A percentile compares a stretch with the other conserved stretches of the same genome.
Conservation (phyloP, 2,113 vertebrate genomes). For the Dolichallabes microphthalmus region DNA sequence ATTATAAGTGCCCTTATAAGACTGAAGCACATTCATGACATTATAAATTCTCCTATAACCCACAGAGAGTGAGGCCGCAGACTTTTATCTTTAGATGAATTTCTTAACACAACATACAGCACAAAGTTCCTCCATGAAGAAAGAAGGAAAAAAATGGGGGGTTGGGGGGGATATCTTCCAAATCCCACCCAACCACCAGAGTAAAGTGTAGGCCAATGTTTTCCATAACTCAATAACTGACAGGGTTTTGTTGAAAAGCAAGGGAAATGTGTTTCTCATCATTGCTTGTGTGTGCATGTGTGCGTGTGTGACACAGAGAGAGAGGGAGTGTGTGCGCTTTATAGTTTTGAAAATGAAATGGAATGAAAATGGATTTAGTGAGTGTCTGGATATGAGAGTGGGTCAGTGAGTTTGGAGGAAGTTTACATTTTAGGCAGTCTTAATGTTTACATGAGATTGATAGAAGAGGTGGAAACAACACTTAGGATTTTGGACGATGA, state of each 20-base stretch:
- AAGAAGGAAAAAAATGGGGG: slow-evolving; percentile 41
- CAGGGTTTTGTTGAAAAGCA: slow-evolving; percentile 58
- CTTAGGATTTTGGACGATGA: slow-evolving; percentile 52
- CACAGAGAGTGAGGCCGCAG: slow-evolving; percentile 41
- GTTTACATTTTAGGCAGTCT: slow-evolving; percentile 65
- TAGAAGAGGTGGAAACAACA: slow-evolving; percentile 54
- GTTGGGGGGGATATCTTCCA: slow-evolving; percentile 42
- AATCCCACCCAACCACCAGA: slow-evolving; percentile 66
- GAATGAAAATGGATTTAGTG: slow-evolving; percentile 50
- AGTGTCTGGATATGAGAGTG: slow-evolving; percentile 48
- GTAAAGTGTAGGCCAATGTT: slow-evolving; percentile 55
- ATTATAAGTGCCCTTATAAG: slow-evolving; percentile 63
- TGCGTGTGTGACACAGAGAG: slow-evolving; percentile 10
- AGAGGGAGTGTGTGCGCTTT: slow-evolving; percentile 34
- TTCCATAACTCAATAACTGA: slow-evolving; percentile 58
- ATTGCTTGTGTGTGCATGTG: slow-evolving; percentile 43
- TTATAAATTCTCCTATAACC: slow-evolving; percentile 63
- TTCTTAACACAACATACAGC: slow-evolving; percentile 52
- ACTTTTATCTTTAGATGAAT: slow-evolving; percentile 65
- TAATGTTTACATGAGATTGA: slow-evolving; percentile 58
- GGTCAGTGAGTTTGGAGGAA: slow-evolving; percentile 56
- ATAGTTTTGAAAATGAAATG: slow-evolving; percentile 46
- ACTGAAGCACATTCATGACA: slow-evolving; percentile 58
- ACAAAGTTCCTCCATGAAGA: slow-evolving; percentile 30
- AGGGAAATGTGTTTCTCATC: slow-evolving; percentile 69